Conservation (phyloP, 1,140 invertebrate genomes). For the Hylyphantes graminicola region DNA sequence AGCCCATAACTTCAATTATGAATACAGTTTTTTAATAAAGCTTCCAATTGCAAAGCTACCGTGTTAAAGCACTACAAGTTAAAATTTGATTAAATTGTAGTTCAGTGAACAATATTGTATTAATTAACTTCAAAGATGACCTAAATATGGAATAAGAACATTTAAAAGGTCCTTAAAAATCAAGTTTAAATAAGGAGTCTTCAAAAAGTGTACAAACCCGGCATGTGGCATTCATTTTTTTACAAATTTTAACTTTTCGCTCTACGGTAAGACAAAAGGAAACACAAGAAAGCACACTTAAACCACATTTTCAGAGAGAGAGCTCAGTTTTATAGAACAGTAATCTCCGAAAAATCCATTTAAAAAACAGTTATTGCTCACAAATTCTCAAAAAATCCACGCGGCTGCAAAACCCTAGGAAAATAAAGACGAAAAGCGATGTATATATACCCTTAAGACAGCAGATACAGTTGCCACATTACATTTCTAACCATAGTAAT, state of each 20-base stretch:
- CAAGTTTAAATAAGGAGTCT: background rate
- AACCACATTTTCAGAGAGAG: constrained; percentile 11
- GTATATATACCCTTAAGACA: background rate
- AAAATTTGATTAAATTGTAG: too few relatives aligned
- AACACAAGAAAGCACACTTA: constrained; percentile 24
- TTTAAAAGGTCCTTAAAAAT: too few relatives aligned
- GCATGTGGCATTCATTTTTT: background rate
- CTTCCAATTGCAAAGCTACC: too few relatives aligned
- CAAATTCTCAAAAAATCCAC: constrained; percentile 42
- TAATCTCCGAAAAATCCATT: constrained; percentile 11
- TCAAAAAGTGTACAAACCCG: background rate
- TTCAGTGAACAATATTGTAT: too few relatives aligned
- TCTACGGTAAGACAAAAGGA: constrained; percentile 7
- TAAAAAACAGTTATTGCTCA: constrained; percentile 47
- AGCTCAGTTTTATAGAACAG: constrained; percentile 8
- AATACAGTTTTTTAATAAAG: too few relatives aligned
- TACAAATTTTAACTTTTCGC: constrained; percentile 5
- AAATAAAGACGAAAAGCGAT: constrained; percentile 43
- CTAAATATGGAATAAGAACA: too few relatives aligned
- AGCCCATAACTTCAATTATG: too few relatives aligned
- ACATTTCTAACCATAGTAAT: constrained; percentile 32
- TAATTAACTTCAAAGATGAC: too few relatives aligned
- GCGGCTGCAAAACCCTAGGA: constrained; percentile 31
- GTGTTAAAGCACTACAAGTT: too few relatives aligned
- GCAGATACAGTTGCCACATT: constrained; percentile 38